phyloP scores from a whole-genome alignment of 2,797 vertebrate genomes.

The Enteromius trimaculatus region DNA sequence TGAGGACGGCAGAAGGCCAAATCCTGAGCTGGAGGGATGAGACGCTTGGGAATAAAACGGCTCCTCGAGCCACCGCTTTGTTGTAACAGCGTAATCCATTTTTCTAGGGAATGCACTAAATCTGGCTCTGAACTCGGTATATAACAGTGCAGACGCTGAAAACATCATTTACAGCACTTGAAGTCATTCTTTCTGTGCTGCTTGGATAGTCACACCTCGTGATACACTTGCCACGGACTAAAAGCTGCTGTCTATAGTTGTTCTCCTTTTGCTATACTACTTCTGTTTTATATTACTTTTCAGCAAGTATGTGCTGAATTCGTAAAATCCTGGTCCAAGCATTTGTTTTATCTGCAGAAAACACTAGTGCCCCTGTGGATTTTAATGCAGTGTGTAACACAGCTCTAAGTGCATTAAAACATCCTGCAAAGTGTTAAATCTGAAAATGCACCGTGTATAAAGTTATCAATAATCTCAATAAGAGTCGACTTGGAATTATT shows the following conservation, averaged over 20 bases:
- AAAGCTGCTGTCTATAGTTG: background rate
- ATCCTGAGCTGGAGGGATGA: slow-evolving; percentile 10
- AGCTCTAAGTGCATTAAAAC: too few species aligned
- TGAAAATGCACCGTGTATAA: too few species aligned
- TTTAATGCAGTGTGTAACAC: too few species aligned
- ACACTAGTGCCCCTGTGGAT: too few species aligned
- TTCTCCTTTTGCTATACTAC: background rate
- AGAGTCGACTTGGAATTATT: too few species aligned
- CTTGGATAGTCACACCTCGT: background rate
- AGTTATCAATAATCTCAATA: too few species aligned
- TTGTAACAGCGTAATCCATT: slow-evolving; percentile 16
- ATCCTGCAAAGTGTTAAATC: too few species aligned
- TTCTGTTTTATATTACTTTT: background rate
- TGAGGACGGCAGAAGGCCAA: slow-evolving; percentile 6
- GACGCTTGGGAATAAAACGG: background rate
- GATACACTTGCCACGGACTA: background rate
- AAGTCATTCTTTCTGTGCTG: slow-evolving; percentile 1
- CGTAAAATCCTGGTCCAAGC: background rate
- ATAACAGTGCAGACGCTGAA: slow-evolving; percentile 23
- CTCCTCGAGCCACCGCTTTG: slow-evolving; percentile 4
- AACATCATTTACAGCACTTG: slow-evolving; percentile 7
- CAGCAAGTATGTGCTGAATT: background rate
- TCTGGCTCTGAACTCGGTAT: slow-evolving; percentile 10
- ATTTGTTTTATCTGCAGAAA: background rate
- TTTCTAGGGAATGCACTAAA: slow-evolving; percentile 45